Conservation (phyloP, 1,140 invertebrate species). For the Drosophila leontia region DNA sequence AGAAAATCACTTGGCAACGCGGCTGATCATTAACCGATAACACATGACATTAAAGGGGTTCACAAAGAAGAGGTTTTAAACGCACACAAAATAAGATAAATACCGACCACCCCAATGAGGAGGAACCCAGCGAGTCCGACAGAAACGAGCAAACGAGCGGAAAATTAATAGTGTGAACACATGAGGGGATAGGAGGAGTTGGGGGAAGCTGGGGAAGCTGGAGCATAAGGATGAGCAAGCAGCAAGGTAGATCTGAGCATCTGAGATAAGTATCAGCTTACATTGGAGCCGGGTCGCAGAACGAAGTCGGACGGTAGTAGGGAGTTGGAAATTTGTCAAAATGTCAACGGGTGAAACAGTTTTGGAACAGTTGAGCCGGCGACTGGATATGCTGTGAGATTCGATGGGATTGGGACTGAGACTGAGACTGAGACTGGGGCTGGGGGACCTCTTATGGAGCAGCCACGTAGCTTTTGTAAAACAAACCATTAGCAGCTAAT, state of each 20-base stretch:
- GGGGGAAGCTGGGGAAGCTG: conserved; percentile 1
- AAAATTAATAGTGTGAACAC: conserved; percentile 84
- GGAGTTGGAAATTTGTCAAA: conserved; percentile 83
- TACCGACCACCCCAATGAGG: conserved; percentile 78
- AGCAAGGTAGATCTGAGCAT: conserved; percentile 56
- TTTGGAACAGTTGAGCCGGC: conserved; percentile 38
- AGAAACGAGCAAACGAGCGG: conserved; percentile 77
- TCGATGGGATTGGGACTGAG: conserved; percentile 3
- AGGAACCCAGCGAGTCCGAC: conserved; percentile 39
- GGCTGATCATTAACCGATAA: conserved; percentile 84
- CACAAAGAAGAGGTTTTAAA: conserved; percentile 76
- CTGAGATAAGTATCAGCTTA: conserved; percentile 81
- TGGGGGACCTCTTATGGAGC: conserved; percentile 19
- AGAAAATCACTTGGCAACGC: conserved; percentile 78
- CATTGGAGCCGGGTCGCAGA: conserved; percentile 49
- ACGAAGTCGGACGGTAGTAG: conserved; percentile 56
- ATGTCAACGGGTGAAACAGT: conserved; percentile 84
- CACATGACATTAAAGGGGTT: conserved; percentile 83
- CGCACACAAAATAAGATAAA: conserved; percentile 82
- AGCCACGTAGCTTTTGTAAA: conserved; percentile 83
- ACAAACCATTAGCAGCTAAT: conserved; percentile 85
- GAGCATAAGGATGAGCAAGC: conserved; percentile 14
- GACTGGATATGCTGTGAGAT: conserved; percentile 25
- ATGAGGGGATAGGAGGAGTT: conserved; percentile 30
- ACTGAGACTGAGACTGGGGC: background rate